Percentiles rank a stretch among this genome's conserved stretches.
Evolutionary conservation across 2,888 invertebrate species (phyloP).

Genomic region (Acronicta aceris): DNA sequence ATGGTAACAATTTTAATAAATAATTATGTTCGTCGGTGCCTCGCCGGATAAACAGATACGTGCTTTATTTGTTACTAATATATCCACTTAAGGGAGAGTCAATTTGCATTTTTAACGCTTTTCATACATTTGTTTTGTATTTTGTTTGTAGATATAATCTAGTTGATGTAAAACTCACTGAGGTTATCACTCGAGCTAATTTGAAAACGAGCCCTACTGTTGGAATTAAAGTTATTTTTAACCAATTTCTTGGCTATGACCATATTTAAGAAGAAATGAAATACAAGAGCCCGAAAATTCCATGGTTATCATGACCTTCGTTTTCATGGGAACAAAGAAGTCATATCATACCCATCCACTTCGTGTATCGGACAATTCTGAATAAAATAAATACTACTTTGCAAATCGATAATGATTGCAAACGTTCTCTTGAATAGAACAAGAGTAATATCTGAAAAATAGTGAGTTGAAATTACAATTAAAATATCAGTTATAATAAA

Average conservation of each 20-base stretch:
- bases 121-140: slow-evolving; percentile 4
- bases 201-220: too few species aligned
- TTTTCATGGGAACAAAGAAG: too few species aligned
- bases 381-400: neutral
- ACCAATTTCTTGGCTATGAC: too few species aligned
- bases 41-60: slow-evolving; percentile 74
- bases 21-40: slow-evolving; percentile 76
- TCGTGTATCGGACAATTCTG: neutral
- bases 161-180: too few species aligned
- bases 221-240: too few species aligned
- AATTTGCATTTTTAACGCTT: slow-evolving; percentile 32
- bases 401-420: too few species aligned
- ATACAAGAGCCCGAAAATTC: too few species aligned
- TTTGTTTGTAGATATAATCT: slow-evolving; percentile 1
- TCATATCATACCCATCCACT: neutral
- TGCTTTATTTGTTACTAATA: slow-evolving; percentile 71
- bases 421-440: too few species aligned
- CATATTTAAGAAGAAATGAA: too few species aligned
- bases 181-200: too few species aligned
- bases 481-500: neutral
- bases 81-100: slow-evolving; percentile 42
- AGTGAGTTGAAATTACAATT: neutral
- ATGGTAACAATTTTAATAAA: slow-evolving; percentile 84
- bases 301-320: too few species aligned
- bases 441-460: too few species aligned